Conservation (phyloP, 2,888 invertebrate genomes). For the Strigamia crassipes region DNA sequence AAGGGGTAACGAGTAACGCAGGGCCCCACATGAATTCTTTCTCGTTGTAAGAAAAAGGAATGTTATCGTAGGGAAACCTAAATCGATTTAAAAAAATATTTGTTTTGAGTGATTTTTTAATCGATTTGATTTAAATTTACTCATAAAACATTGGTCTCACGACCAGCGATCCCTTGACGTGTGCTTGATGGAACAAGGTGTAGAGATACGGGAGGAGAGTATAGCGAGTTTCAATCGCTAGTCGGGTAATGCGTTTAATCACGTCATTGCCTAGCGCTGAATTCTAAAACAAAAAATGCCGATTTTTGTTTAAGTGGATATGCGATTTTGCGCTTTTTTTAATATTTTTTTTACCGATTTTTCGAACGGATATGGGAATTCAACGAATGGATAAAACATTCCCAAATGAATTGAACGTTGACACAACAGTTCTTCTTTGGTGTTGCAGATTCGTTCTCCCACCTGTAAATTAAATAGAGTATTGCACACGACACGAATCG, state of each 20-base stretch:
- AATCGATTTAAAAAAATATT: background rate
- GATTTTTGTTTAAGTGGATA: no score
- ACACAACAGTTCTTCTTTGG: conserved; percentile 63
- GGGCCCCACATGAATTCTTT: conserved; percentile 69
- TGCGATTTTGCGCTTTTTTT: no score
- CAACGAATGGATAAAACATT: conserved; percentile 67
- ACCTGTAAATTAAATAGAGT: background rate
- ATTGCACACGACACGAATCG: no score
- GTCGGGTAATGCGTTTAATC: conserved; percentile 54
- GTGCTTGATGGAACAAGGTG: conserved; percentile 63
- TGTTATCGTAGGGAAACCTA: conserved; percentile 61
- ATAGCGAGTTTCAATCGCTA: conserved; percentile 63
- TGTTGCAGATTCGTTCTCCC: conserved; percentile 52
- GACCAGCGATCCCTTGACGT: conserved; percentile 59
- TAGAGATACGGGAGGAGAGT: conserved; percentile 67
- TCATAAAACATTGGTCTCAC: conserved; percentile 70
- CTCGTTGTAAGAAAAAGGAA: conserved; percentile 60
- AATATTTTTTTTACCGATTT: background rate
- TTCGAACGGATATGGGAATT: background rate
- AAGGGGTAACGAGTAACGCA: conserved; percentile 66
- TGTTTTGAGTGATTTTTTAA: background rate
- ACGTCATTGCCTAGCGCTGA: background rate
- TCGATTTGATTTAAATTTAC: conserved; percentile 43
- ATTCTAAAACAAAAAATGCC: background rate
- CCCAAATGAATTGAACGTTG: conserved; percentile 72